These are phyloP conservation scores for Meta bourneti DNA, from an alignment of 2,888 invertebrate species.

Conservation along the genomic window DNA sequence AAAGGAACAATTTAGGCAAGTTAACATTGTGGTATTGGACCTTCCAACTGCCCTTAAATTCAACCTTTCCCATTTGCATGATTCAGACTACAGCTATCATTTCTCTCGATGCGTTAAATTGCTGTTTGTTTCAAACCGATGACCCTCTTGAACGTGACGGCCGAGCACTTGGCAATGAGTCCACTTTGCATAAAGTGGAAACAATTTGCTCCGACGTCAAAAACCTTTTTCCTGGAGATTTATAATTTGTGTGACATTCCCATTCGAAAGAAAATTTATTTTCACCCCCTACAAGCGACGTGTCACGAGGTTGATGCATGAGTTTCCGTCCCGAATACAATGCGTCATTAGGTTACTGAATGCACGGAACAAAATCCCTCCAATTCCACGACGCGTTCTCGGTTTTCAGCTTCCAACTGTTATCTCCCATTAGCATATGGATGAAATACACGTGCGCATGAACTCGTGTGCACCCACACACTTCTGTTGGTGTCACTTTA, in stretches of 20 bases:
- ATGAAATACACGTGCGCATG: neutral
- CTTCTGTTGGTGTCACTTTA: too few species aligned
- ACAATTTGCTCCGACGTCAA: neutral
- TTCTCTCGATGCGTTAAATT: too few species aligned
- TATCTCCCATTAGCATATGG: constrained; percentile 9
- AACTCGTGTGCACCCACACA: too few species aligned
- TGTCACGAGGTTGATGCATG: constrained; percentile 43
- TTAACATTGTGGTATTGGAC: too few species aligned
- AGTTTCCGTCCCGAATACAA: constrained; percentile 51
- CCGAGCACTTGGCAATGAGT: neutral
- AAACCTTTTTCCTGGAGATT: neutral
- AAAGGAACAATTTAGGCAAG: too few species aligned
- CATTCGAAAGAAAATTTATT: neutral
- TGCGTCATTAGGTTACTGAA: constrained; percentile 58
- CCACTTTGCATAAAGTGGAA: neutral
- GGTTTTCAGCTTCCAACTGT: neutral
- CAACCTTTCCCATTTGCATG: too few species aligned
- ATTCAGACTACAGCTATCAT: too few species aligned
- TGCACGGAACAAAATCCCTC: constrained; percentile 22
- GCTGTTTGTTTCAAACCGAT: too few species aligned
- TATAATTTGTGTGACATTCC: neutral
- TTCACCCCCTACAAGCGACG: neutral
- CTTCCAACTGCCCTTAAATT: too few species aligned
- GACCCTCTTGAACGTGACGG: too few species aligned
- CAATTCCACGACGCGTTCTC: neutral